These are phyloP conservation scores for Ophioderma brevispina DNA, from an alignment of 35 echinoderm and acorn worm genomes.

Conservation along the genomic window DNA sequence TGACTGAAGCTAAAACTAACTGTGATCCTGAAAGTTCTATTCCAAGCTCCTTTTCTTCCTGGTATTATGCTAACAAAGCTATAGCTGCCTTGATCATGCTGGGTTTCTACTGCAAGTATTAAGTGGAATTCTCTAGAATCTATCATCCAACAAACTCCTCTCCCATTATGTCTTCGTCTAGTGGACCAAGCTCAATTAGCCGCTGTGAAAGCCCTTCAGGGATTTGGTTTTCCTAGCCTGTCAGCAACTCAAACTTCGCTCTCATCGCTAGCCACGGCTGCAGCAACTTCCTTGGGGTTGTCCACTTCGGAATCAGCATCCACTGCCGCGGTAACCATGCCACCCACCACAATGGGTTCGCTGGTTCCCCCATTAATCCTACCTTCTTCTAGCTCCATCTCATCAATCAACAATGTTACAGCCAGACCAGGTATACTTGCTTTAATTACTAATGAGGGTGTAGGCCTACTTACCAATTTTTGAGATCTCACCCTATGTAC, in stretches of 20 bases:
- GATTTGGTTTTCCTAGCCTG: not conserved
- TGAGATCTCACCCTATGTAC: too few relatives aligned
- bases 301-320: not conserved
- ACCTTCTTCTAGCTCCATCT: not conserved
- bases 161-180: not conserved
- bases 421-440: slow-evolving; percentile 8
- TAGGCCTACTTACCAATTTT: too few relatives aligned
- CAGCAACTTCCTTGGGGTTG: not conserved
- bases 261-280: not conserved
- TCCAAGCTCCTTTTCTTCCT: too few relatives aligned
- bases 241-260: not conserved
- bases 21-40: too few relatives aligned
- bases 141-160: not conserved
- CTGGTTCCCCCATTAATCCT: not conserved
- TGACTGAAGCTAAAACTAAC: too few relatives aligned
- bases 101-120: too few relatives aligned
- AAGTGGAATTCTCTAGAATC: too few relatives aligned
- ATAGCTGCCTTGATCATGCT: too few relatives aligned
- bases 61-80: too few relatives aligned
- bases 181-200: not conserved
- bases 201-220: not conserved
- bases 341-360: not conserved
- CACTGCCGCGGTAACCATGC: not conserved
- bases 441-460: not conserved
- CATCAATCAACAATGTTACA: not conserved